These are phyloP conservation scores for Drosophila stalkeri DNA, from an alignment of 2,888 invertebrate genomes.

Conservation along the genomic window DNA sequence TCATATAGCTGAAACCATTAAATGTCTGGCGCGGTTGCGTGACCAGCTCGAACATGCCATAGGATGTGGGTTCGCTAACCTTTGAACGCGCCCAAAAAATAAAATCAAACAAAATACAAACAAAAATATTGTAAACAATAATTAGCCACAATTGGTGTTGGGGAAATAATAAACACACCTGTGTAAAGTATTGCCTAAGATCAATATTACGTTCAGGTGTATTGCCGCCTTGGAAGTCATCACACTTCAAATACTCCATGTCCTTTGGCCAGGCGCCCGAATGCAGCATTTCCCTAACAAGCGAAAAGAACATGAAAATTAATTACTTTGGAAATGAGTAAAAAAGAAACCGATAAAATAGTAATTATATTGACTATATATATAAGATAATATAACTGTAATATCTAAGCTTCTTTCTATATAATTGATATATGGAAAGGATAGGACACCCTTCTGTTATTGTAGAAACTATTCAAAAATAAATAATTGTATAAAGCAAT, in stretches of 20 bases:
- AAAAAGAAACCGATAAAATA: not conserved
- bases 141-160: slow-evolving; percentile 44
- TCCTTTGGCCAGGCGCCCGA: slow-evolving; percentile 91
- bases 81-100: slow-evolving; percentile 62
- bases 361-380: not conserved
- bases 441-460: too few relatives aligned
- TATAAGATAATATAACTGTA: too few relatives aligned
- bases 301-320: not conserved
- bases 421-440: too few relatives aligned
- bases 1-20: slow-evolving; percentile 91
- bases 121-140: slow-evolving; percentile 43
- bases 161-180: slow-evolving; percentile 85
- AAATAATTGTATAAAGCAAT: too few relatives aligned
- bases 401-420: too few relatives aligned
- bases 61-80: slow-evolving; percentile 89
- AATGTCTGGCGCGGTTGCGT: slow-evolving; percentile 87
- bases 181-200: slow-evolving; percentile 89
- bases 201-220: slow-evolving; percentile 91
- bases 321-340: not conserved
- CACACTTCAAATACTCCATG: slow-evolving; percentile 91
- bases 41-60: slow-evolving; percentile 88
- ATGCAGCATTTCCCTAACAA: slow-evolving; percentile 88
- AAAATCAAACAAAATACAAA: not conserved
- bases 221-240: slow-evolving; percentile 91
- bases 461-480: too few relatives aligned